phyloP scores from a whole-genome alignment of 2,113 vertebrate genomes.

The Theristicus caerulescens region DNA sequence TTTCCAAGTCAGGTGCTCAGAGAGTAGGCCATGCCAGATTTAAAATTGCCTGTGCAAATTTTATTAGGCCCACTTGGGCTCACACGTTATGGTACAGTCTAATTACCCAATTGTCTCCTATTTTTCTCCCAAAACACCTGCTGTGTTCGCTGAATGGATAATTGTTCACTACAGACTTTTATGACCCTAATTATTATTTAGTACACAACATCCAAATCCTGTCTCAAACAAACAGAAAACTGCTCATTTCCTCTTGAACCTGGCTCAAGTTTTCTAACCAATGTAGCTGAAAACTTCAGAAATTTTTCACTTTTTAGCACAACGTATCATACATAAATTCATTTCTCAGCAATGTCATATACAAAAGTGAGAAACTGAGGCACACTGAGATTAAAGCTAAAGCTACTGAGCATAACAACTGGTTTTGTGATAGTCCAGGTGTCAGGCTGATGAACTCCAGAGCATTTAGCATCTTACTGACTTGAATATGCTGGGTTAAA shows the following conservation, averaged over 20 bases:
- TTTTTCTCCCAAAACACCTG: constrained; percentile 39
- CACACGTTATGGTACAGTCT: not conserved
- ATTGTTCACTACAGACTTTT: constrained; percentile 45
- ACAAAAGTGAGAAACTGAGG: constrained; percentile 7
- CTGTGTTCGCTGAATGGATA: constrained; percentile 34
- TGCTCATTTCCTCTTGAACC: not conserved
- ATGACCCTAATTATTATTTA: constrained; percentile 55
- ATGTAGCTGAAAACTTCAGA: not conserved
- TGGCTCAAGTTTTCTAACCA: not conserved
- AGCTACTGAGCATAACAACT: not conserved
- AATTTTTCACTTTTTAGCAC: not conserved
- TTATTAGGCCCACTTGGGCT: constrained; percentile 23
- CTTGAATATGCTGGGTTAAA: not conserved
- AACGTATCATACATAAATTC: not conserved
- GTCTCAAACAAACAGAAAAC: not conserved
- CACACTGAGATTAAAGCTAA: not conserved
- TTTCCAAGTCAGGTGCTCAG: constrained; percentile 13
- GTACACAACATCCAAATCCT: not conserved
- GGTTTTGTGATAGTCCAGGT: not conserved
- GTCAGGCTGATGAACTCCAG: not conserved
- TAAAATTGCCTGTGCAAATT: constrained; percentile 50
- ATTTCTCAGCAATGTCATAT: not conserved
- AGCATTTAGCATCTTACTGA: not conserved
- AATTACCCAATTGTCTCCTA: constrained; percentile 43
- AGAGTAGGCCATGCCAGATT: not conserved